Percentiles rank a stretch among this genome's conserved stretches.
Conservation (phyloP, 2,888 invertebrate species). For the Hoplodrina ambigua region DNA sequence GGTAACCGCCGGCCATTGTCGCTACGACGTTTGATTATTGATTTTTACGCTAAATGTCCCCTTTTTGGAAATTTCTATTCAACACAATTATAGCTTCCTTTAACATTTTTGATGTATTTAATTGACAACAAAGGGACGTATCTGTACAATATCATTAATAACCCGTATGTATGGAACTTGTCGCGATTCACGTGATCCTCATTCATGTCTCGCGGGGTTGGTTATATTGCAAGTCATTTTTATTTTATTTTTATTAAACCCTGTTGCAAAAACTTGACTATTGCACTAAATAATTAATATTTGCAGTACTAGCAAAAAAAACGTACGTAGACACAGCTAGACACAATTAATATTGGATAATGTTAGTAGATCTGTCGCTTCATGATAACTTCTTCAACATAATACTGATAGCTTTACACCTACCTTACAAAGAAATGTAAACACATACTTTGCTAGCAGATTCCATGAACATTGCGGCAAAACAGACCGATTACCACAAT, state of each 20-base stretch:
- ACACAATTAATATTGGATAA: not conserved
- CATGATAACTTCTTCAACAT: not conserved
- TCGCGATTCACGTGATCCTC: conserved; percentile 76
- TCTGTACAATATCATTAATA: conserved; percentile 87
- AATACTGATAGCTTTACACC: not conserved
- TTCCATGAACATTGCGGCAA: conserved; percentile 50
- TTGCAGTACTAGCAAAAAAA: not conserved
- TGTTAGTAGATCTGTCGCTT: not conserved
- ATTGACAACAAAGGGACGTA: conserved; percentile 79
- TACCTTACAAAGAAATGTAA: conserved; percentile 31
- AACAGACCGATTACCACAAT: conserved; percentile 58
- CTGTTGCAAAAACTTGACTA: conserved; percentile 26
- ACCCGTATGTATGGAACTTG: conserved; percentile 86
- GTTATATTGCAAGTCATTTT: conserved; percentile 66
- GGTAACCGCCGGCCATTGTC: conserved; percentile 87
- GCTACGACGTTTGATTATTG: conserved; percentile 86
- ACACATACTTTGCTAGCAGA: conserved; percentile 9
- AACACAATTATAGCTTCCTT: conserved; percentile 86
- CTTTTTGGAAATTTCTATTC: conserved; percentile 85
- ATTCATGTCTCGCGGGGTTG: conserved; percentile 57
- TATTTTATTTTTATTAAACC: conserved; percentile 50
- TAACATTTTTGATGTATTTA: conserved; percentile 83
- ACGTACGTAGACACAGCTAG: not conserved
- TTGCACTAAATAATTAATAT: not conserved
- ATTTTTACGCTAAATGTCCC: conserved; percentile 90